Evolutionary conservation across 2,797 vertebrate genomes (phyloP), one percentile per base, ranked within the genome.

Genomic region (Argentina silus): DNA sequence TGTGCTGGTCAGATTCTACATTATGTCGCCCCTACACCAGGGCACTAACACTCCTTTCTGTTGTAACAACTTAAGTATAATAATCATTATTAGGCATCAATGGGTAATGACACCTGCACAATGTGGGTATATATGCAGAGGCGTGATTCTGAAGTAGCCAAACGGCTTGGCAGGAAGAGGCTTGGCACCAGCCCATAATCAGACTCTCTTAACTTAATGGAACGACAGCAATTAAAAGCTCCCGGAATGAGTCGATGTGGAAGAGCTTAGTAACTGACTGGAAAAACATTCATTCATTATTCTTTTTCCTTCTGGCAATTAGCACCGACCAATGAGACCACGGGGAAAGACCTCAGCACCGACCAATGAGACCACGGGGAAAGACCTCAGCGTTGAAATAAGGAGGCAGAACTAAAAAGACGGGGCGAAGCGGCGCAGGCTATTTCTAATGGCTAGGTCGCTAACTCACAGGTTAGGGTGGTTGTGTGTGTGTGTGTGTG

Each of bases 141-240:
- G 17, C 55, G 6, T 1, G 17, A 14, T 63, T 65, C 71, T 74
- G 61, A 69, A 50, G 42, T 73, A 36, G 6, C 14, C 51, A 53
- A 53, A 53, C 51, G 14, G 48, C n/a, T 23, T 65, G 62, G 72
- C 48, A n/a, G 27, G 21, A 36, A 63, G 65, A 79, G 70, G 14
- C 64, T 50, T 67, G 36, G 66, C 42, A 69, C 15, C 47, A 10
- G 12, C 77, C 73, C 27, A 67, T 66, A 63, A 78, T 23, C 61
- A 74, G 65, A 6, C 78, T 76, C 67, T 66, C 60, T 71, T 75
- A 68, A 78, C 71, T 66, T 10, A 50, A 59, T 73, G 67, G 80
- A 78, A 61, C 67, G 10, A 51, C 36, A 74, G 12, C 60, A 79
- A 79, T 81, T 78, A 69, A 74, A 63, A 17, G 55, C 8, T 51